A percentile compares a stretch with the other conserved stretches of the same genome.
These are phyloP conservation scores for Neomorphus geoffroyi DNA, from an alignment of 2,797 vertebrate species.

Conservation along the genomic window DNA sequence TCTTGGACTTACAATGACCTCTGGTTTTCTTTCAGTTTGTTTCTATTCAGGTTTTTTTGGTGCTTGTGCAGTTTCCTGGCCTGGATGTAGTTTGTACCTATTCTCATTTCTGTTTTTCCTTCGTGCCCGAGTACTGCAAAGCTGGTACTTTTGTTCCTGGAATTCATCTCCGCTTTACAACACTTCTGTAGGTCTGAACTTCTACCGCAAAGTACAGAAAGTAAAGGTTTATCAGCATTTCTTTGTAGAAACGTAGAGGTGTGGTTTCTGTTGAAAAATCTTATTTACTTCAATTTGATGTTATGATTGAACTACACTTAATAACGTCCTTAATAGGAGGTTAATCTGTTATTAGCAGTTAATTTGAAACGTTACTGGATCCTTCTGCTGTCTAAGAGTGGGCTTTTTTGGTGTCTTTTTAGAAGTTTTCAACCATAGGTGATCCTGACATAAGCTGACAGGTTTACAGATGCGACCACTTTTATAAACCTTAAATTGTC, in stretches of 20 bases:
- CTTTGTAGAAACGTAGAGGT: background rate
- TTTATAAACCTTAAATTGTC: background rate
- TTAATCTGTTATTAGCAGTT: constrained; percentile 11
- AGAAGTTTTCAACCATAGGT: background rate
- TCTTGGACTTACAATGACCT: background rate
- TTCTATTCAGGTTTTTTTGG: background rate
- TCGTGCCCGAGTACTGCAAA: background rate
- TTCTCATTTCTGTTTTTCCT: background rate
- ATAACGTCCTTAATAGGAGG: background rate
- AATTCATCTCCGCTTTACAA: background rate
- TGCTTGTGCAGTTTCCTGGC: background rate
- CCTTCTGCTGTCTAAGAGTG: background rate
- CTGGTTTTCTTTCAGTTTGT: background rate
- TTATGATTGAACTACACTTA: background rate
- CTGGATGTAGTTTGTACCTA: background rate
- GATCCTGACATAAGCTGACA: background rate
- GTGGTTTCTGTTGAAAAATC: background rate
- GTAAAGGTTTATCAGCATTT: background rate
- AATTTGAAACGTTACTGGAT: background rate
- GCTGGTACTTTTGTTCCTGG: background rate
- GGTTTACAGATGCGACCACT: background rate
- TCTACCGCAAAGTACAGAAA: background rate
- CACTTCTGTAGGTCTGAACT: background rate
- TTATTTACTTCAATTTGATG: background rate
- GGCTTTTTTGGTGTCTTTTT: background rate